A percentile compares a stretch with the other conserved stretches of the same genome.
phyloP scores from a whole-genome alignment of 2,113 vertebrate species.

The Himantopus leucocephalus region DNA sequence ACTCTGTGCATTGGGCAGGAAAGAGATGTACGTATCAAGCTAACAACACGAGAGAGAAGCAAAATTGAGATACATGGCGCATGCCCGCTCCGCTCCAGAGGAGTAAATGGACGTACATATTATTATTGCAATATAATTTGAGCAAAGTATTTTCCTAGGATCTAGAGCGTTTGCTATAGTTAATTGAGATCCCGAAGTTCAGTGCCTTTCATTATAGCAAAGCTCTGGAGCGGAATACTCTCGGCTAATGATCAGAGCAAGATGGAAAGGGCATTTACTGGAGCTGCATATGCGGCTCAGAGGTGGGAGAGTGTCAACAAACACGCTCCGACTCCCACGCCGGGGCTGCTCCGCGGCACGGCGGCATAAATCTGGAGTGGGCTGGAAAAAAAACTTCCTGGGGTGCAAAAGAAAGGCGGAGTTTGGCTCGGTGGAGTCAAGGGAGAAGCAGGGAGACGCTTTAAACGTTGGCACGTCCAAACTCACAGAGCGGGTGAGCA shows the following conservation, averaged over 20 bases:
- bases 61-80: background rate
- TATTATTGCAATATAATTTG: constrained; percentile 43
- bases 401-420: background rate
- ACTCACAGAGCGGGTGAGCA: rapidly evolving
- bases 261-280: constrained; percentile 35
- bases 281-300: background rate
- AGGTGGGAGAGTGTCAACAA: background rate
- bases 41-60: background rate
- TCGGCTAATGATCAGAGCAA: background rate
- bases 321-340: background rate
- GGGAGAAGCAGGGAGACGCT: background rate
- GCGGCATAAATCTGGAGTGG: rapidly evolving
- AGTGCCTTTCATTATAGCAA: constrained; percentile 46
- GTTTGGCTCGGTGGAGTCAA: rapidly evolving
- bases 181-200: constrained; percentile 60
- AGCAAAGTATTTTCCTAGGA: constrained; percentile 44
- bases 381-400: background rate
- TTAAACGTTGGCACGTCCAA: rapidly evolving
- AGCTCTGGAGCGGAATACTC: constrained; percentile 52
- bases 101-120: background rate
- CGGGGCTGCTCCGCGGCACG: rapidly evolving
- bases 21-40: background rate
- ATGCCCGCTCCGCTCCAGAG: background rate
- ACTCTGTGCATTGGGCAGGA: background rate
- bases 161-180: constrained; percentile 32